These are phyloP conservation scores for Agapetus fuscipes DNA, from an alignment of 2,888 invertebrate species.

Conservation along the genomic window DNA sequence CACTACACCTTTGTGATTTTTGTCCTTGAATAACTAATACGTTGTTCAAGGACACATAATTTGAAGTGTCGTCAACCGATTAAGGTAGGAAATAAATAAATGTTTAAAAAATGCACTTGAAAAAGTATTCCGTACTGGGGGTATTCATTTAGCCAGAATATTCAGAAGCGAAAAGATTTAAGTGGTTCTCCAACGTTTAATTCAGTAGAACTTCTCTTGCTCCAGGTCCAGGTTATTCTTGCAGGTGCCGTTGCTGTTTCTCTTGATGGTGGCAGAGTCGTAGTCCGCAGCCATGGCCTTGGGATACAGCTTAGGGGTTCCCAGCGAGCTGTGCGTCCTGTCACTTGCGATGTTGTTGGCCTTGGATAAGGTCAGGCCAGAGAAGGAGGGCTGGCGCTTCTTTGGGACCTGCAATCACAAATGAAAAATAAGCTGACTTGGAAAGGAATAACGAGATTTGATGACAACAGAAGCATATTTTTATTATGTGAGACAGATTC, in stretches of 20 bases:
- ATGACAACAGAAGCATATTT: no score
- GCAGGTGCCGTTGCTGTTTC: slow-evolving; percentile 51
- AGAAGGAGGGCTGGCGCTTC: slow-evolving; percentile 64
- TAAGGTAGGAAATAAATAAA: no score
- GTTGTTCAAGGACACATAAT: no score
- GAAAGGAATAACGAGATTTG: background rate
- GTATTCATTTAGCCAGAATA: no score
- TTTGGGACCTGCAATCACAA: slow-evolving; percentile 33
- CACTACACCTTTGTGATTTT: no score
- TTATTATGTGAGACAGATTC: no score
- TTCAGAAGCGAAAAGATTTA: no score
- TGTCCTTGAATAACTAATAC: no score
- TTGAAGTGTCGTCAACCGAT: no score
- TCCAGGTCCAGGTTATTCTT: slow-evolving; percentile 51
- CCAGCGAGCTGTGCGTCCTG: slow-evolving; percentile 48
- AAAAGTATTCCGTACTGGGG: no score
- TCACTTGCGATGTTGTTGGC: slow-evolving; percentile 50
- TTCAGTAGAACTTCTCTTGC: slow-evolving; percentile 56
- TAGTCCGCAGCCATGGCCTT: slow-evolving; percentile 66
- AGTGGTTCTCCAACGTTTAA: no score
- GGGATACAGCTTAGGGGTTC: slow-evolving; percentile 57
- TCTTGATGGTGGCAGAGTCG: slow-evolving; percentile 64
- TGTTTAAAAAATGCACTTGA: no score
- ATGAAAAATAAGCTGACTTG: background rate
- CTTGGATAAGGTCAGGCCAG: slow-evolving; percentile 46